A percentile compares a stretch with the other conserved stretches of the same genome.
Evolutionary conservation across 2,797 vertebrate species (phyloP).

Genomic region (Acanthurus lineatus): DNA sequence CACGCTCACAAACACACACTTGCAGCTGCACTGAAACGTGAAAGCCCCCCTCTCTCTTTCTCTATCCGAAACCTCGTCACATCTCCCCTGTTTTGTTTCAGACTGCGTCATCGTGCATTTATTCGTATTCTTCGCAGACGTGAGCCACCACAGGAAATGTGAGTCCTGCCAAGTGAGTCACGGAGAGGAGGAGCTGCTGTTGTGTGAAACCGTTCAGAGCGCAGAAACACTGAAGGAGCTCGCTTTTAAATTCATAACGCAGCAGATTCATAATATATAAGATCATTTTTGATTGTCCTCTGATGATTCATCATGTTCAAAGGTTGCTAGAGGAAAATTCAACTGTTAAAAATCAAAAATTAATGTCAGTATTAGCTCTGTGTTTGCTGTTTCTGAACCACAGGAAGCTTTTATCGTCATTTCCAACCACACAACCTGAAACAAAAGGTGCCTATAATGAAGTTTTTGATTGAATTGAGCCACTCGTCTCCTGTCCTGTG

Average conservation of each 20-base stretch:
- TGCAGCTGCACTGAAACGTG: constrained; percentile 32
- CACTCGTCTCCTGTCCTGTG: constrained; percentile 36
- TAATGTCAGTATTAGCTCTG: too few relatives aligned
- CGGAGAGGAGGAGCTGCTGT: constrained; percentile 7
- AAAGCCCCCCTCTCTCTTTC: neutral
- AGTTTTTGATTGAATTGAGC: constrained; percentile 18
- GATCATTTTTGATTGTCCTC: neutral
- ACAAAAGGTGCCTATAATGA: constrained; percentile 29
- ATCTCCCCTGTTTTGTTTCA: constrained; percentile 6
- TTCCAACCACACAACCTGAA: too few relatives aligned
- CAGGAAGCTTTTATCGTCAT: too few relatives aligned
- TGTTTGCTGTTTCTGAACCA: too few relatives aligned
- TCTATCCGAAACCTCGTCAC: neutral
- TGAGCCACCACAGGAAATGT: constrained; percentile 21
- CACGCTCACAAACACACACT: constrained; percentile 38
- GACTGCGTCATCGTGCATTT: constrained; percentile 1
- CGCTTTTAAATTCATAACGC: constrained; percentile 4
- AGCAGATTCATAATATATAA: neutral
- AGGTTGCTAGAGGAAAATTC: neutral
- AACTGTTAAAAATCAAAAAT: neutral
- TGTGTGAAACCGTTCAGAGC: constrained; percentile 5
- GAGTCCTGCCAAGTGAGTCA: constrained; percentile 35
- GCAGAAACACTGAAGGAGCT: neutral
- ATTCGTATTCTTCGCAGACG: constrained; percentile 5
- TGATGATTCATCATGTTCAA: constrained; percentile 24